Conservation (phyloP, 1,140 invertebrate species). For the Sycobia sp. region DNA sequence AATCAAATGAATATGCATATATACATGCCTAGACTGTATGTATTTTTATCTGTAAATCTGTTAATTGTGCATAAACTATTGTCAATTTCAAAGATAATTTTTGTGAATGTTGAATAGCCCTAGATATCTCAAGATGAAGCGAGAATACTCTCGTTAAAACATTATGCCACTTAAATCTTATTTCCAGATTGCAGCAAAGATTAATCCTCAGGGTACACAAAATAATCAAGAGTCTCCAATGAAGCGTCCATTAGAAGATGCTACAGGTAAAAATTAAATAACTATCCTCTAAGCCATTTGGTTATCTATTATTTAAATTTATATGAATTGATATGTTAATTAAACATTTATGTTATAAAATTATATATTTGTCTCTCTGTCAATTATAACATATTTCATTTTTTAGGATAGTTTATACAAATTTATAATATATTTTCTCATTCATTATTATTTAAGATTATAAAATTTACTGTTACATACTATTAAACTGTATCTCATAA, state of each 20-base stretch:
- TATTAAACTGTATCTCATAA: not conserved
- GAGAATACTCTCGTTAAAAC: conserved; percentile 28
- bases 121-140: conserved; percentile 11
- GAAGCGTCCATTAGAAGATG: conserved; percentile 78
- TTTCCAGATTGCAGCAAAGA: conserved; percentile 84
- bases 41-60: conserved; percentile 3
- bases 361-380: conserved; percentile 11
- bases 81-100: too few relatives aligned
- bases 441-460: conserved; percentile 18
- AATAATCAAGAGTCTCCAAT: conserved; percentile 59
- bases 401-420: conserved; percentile 26
- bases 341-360: conserved; percentile 6
- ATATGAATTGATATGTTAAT: not conserved
- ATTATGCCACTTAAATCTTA: conserved; percentile 37
- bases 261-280: conserved; percentile 64
- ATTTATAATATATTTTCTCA: conserved; percentile 18
- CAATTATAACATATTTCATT: conserved; percentile 25
- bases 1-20: too few relatives aligned
- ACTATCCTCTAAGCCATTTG: conserved; percentile 20
- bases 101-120: too few relatives aligned
- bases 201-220: conserved; percentile 71
- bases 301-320: conserved; percentile 15
- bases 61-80: too few relatives aligned
- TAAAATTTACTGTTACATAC: conserved; percentile 9
- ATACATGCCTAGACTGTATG: too few relatives aligned